Evolutionary conservation across 2,113 vertebrate species (phyloP), one percentile per base, ranked within the genome.

Genomic region (Neogale vison): DNA sequence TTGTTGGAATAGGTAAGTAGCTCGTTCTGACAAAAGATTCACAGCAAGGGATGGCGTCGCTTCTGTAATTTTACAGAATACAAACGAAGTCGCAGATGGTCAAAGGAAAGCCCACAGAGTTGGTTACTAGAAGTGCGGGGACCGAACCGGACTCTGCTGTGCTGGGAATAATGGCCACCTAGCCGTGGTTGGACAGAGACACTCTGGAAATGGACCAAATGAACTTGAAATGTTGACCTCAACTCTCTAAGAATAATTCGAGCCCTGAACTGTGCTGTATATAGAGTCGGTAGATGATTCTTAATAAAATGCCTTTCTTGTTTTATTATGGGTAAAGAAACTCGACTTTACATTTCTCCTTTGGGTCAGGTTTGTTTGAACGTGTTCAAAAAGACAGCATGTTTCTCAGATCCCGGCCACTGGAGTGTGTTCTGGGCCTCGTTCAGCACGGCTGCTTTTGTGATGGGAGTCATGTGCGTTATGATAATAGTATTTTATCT

Each of bases 1-100:
- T 90, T 84, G 7, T 80, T 91, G 34, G 13, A 55, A 50, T 57
- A 39, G 71, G 59, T 61, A 47, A 77, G 69, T 84, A 86, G 39
- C 21, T 96, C 29, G 13, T 96, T 69, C 72, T 89, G 52, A 81
- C n/a, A 89, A 85, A 96, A 61, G 47, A 31, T n/a, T 47, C 42
- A 17, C 74, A 77, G 7, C 21, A 71, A 71, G 52, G 8, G 12
- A 85, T 45, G 84, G 3, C 55, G 47, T 36, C 80, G 17, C 47
- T 93, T 39, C 55, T 55, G 14, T 67, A 79, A 67, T 52, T 82
- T 71, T 55, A 76, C 15, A 88, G 26, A 80, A 81, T 79, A 80
- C 67, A 88, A 88, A 74, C 57, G 26, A 96, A 93, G 55, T 29
- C 74, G 8, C n/a, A 65, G 20, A 61, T 36, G 61, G 45, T 90